Conservation (phyloP, 1,140 invertebrate genomes). For the Micrasema longulum region DNA sequence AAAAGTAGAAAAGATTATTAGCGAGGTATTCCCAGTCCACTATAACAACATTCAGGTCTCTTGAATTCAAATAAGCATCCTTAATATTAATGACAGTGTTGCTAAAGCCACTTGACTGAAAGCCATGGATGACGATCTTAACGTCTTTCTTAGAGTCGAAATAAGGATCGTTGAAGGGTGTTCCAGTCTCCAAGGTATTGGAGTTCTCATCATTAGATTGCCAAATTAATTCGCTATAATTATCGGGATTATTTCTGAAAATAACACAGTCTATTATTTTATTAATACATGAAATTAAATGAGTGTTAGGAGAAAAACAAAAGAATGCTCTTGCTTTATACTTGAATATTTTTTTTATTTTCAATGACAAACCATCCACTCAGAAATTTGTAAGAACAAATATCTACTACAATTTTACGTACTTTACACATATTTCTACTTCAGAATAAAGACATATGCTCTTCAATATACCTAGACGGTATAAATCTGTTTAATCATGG, state of each 20-base stretch:
- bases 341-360: no score
- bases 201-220: constrained; percentile 57
- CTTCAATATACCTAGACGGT: no score
- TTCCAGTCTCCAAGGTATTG: constrained; percentile 56
- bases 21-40: constrained; percentile 77
- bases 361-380: no score
- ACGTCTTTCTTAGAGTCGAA: constrained; percentile 71
- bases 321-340: no score
- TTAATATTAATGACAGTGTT: constrained; percentile 51
- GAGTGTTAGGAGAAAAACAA: no score
- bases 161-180: constrained; percentile 60
- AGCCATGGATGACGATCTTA: constrained; percentile 82
- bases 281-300: no score
- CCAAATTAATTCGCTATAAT: constrained; percentile 58
- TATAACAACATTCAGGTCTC: constrained; percentile 74
- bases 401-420: no score
- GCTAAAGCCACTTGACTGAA: constrained; percentile 70
- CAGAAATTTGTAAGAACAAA: no score
- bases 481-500: no score
- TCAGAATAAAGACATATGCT: no score
- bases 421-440: no score
- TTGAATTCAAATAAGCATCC: constrained; percentile 65
- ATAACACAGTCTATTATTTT: no score
- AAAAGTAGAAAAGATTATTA: constrained; percentile 74
- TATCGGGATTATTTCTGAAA: constrained; percentile 57